phyloP scores from a whole-genome alignment of 1,140 invertebrate species.

The Papilio aristodemus region DNA sequence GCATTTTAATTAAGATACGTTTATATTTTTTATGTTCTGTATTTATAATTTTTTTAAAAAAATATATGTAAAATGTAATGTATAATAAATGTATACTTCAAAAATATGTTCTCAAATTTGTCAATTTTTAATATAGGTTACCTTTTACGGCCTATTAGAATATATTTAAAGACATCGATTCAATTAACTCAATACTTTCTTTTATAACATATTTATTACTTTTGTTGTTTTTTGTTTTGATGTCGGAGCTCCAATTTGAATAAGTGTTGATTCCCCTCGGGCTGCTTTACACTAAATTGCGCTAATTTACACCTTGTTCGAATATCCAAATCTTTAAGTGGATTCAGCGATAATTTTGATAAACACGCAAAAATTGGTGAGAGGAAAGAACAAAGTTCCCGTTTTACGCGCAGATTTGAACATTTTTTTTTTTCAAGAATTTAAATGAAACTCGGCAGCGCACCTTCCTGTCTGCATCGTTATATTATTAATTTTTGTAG shows the following conservation, averaged over 20 bases:
- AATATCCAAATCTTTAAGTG: constrained; percentile 28
- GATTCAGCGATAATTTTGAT: constrained; percentile 27
- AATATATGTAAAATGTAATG: too few species aligned
- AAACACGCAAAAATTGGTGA: constrained; percentile 27
- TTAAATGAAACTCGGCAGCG: constrained; percentile 2
- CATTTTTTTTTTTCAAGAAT: constrained; percentile 2
- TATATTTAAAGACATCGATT: too few species aligned
- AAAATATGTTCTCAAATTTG: too few species aligned
- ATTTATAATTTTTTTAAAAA: too few species aligned
- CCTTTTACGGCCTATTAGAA: too few species aligned
- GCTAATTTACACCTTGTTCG: constrained; percentile 31
- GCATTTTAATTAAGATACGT: too few species aligned
- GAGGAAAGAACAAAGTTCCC: constrained; percentile 1
- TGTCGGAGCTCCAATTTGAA: constrained; percentile 23
- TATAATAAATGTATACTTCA: too few species aligned
- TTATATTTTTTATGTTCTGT: too few species aligned
- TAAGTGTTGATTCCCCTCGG: constrained; percentile 29
- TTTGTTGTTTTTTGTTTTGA: constrained; percentile 27
- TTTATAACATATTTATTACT: not conserved
- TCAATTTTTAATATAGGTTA: too few species aligned
- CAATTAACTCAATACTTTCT: not conserved
- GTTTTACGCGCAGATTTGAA: constrained; percentile 7
- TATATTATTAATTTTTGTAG: not conserved
- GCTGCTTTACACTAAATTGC: constrained; percentile 32
- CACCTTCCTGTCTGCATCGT: not conserved